Conservation (phyloP, 2,888 invertebrate genomes). For the Cheilosia scutellata region DNA sequence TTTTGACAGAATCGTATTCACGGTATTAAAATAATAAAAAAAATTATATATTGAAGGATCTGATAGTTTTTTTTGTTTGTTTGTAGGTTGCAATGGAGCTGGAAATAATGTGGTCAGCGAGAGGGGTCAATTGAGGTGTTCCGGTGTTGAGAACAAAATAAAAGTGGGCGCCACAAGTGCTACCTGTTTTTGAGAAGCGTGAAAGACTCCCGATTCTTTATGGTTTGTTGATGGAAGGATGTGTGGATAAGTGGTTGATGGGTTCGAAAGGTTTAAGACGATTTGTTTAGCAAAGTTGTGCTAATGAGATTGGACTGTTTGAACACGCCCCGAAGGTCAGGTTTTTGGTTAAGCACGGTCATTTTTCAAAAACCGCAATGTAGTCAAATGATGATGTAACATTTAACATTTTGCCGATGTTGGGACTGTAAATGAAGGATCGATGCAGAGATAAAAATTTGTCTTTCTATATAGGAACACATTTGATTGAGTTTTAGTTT, state of each 20-base stretch:
- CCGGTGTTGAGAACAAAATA: conserved; percentile 24
- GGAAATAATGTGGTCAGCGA: conserved; percentile 20
- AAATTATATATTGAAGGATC: conserved; percentile 48
- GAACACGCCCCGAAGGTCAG: conserved; percentile 34
- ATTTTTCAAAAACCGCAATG: conserved; percentile 19
- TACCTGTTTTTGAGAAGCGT: conserved; percentile 49
- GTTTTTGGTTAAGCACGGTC: conserved; percentile 8
- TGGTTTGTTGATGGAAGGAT: conserved; percentile 60
- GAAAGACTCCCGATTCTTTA: conserved; percentile 8
- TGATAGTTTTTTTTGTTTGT: conserved; percentile 2
- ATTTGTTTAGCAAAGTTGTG: conserved; percentile 19
- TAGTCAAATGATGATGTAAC: not conserved
- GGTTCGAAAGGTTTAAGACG: conserved; percentile 37
- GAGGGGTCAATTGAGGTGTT: conserved; percentile 70
- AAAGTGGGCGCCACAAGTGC: conserved; percentile 53
- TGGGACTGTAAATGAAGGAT: too few relatives aligned
- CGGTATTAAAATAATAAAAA: conserved; percentile 30
- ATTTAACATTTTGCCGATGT: not conserved
- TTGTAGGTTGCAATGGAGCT: not conserved
- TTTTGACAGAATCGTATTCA: conserved; percentile 72
- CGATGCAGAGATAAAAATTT: too few relatives aligned
- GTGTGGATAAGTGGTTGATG: conserved; percentile 61
- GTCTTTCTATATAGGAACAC: too few relatives aligned
- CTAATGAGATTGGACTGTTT: conserved; percentile 39
- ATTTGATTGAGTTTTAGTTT: too few relatives aligned